Evolutionary conservation across 1,140 invertebrate genomes (phyloP).

Genomic region (Caerostris extrusa): DNA sequence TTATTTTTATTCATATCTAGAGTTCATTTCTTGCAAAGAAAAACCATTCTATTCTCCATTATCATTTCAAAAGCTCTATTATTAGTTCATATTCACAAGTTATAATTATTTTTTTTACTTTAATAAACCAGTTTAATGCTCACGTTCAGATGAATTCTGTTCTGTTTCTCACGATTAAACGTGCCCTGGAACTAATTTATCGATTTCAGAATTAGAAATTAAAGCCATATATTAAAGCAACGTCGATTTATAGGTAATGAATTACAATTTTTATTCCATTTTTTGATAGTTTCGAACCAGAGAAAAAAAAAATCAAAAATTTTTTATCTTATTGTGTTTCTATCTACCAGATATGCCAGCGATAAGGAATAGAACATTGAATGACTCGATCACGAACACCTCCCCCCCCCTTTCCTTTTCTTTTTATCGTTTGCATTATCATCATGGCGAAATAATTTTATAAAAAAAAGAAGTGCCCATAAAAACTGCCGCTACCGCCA

Average conservation of each 20-base stretch:
- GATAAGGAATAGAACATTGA: neutral
- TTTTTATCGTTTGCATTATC: conserved; percentile 11
- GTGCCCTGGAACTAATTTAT: neutral
- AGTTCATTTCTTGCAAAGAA: no score
- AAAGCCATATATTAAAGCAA: neutral
- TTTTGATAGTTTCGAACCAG: neutral
- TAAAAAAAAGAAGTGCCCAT: neutral
- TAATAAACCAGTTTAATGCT: neutral
- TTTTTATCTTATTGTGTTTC: neutral
- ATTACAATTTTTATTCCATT: neutral
- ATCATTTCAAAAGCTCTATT: no score
- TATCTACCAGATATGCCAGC: neutral
- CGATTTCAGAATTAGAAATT: neutral
- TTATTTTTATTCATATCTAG: no score
- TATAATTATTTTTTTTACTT: neutral
- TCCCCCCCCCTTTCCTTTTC: neutral
- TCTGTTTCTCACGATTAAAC: neutral
- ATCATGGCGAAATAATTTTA: conserved; percentile 16
- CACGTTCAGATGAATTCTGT: neutral
- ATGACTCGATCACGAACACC: neutral
- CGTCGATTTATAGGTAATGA: neutral
- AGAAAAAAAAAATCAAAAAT: neutral
- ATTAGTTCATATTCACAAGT: no score
- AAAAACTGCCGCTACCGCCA: neutral
- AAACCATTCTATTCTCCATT: no score